A percentile compares a stretch with the other conserved stretches of the same genome.
Conservation (phyloP, 1,140 invertebrate genomes). For the Oryzaephilus surinamensis region DNA sequence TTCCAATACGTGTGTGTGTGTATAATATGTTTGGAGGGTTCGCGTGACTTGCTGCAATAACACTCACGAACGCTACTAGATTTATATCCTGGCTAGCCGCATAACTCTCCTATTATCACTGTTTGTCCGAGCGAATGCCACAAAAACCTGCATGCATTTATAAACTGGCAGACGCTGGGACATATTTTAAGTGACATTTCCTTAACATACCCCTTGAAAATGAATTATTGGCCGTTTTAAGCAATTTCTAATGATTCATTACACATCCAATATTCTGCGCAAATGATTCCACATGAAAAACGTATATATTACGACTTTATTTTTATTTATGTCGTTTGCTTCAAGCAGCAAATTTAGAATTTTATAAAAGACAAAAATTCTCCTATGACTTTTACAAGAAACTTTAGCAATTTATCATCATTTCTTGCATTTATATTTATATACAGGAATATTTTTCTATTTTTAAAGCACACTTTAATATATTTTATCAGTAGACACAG, state of each 20-base stretch:
- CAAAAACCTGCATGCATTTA: conserved; percentile 18
- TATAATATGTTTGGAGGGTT: conserved; percentile 4
- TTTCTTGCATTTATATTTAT: too few species aligned
- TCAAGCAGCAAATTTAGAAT: too few species aligned
- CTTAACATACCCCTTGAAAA: conserved; percentile 3
- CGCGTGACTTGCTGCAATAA: conserved; percentile 19
- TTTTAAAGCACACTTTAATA: too few species aligned
- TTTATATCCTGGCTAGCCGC: conserved; percentile 15
- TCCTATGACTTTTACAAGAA: too few species aligned
- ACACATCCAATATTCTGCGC: background rate
- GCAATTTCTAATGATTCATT: background rate
- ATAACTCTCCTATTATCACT: conserved; percentile 23
- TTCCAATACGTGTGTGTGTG: conserved; percentile 1
- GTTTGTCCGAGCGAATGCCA: conserved; percentile 15
- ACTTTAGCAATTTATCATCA: too few species aligned
- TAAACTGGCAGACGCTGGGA: conserved; percentile 8
- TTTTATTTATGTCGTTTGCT: background rate
- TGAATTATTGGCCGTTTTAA: conserved; percentile 5
- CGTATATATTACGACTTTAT: background rate
- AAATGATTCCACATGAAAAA: background rate
- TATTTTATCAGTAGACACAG: too few species aligned
- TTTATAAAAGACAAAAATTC: too few species aligned
- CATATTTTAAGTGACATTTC: conserved; percentile 10
- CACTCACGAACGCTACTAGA: conserved; percentile 20
- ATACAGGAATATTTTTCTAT: too few species aligned